Evolutionary conservation across 2,113 vertebrate species (phyloP).

Genomic region (Siphamia tubifer): DNA sequence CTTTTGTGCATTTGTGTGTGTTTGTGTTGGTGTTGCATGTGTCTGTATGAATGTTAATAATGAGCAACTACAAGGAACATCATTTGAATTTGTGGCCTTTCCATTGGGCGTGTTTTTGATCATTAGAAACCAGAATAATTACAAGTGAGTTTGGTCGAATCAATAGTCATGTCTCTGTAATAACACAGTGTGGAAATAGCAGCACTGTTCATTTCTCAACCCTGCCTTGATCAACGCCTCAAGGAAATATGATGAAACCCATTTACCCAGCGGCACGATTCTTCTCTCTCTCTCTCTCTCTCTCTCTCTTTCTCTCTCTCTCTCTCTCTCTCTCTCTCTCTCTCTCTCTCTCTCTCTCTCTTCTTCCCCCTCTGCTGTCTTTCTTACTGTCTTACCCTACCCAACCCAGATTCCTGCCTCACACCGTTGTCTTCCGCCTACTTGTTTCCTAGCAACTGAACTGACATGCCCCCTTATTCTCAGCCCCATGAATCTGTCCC

Average conservation of each 20-base stretch:
- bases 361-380: background rate
- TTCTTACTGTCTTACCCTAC: constrained; percentile 34
- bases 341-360: background rate
- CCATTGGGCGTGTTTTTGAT: constrained; percentile 35
- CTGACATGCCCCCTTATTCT: constrained; percentile 66
- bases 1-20: background rate
- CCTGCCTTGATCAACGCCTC: constrained; percentile 22
- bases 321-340: constrained; percentile 2
- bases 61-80: background rate
- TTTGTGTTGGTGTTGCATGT: background rate
- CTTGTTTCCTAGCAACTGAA: constrained; percentile 79
- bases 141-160: background rate
- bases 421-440: constrained; percentile 62
- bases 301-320: background rate
- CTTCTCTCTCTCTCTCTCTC: background rate
- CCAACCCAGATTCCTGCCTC: constrained; percentile 65
- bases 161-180: constrained; percentile 20
- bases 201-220: constrained; percentile 18
- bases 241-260: constrained; percentile 52
- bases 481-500: constrained; percentile 55
- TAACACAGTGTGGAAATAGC: constrained; percentile 33
- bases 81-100: constrained; percentile 29
- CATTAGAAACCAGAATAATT: constrained; percentile 38
- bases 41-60: constrained; percentile 15
- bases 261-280: constrained; percentile 25